Conservation (phyloP, 2,888 invertebrate genomes). For the Hofmannophila pseudospretella region DNA sequence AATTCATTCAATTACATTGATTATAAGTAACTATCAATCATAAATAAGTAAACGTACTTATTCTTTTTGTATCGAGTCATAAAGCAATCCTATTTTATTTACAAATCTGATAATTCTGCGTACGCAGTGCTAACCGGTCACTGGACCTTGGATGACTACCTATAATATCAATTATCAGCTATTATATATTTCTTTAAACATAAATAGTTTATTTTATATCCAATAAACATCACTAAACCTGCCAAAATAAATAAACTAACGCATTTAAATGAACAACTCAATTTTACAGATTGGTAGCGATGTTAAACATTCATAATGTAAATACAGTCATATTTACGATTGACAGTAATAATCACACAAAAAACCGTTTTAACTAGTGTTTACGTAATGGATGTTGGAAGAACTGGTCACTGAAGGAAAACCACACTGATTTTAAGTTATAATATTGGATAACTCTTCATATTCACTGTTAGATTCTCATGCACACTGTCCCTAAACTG, state of each 20-base stretch:
- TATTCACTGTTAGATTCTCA: conserved; percentile 42
- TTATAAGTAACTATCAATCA: too few relatives aligned
- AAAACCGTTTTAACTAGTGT: too few relatives aligned
- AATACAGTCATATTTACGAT: not conserved
- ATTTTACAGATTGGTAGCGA: not conserved
- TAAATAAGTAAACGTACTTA: too few relatives aligned
- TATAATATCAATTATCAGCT: too few relatives aligned
- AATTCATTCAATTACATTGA: too few relatives aligned
- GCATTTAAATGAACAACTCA: not conserved
- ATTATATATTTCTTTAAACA: not conserved
- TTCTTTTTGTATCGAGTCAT: too few relatives aligned
- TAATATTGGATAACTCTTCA: conserved; percentile 24
- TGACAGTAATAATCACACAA: not conserved
- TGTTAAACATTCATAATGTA: not conserved
- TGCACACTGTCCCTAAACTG: conserved; percentile 56
- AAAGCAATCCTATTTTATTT: not conserved
- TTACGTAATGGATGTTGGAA: too few relatives aligned
- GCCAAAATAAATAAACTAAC: not conserved
- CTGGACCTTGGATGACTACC: conserved; percentile 5
- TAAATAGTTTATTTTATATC: not conserved
- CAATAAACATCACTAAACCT: not conserved
- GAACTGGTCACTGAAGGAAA: conserved; percentile 3
- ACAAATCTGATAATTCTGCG: not conserved
- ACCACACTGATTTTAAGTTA: conserved; percentile 10
- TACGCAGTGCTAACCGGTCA: conserved; percentile 3